Base-by-base conservation (phyloP, 1,140 invertebrate genomes). In the Drosophila sp. region DNA sequence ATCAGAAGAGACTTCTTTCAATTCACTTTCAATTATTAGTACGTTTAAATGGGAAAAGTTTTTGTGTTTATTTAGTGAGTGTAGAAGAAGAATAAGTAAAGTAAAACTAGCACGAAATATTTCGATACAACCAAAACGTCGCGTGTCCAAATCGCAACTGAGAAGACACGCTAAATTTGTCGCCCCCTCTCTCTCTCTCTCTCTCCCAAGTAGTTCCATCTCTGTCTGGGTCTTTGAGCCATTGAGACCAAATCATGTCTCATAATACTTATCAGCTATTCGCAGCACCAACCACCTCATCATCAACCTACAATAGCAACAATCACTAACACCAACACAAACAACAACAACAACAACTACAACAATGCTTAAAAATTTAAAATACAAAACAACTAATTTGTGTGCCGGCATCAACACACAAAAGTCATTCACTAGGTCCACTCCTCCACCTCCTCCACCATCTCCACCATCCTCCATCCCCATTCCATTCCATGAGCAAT, bases 341-440 rank as follows among this genome's bases (percentile, higher is more conserved):
- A 38, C 61, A 60, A 47, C 55, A 66, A 71, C 66, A 67, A 71
- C 35, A 80, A 57, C 62, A 63, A 66, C 64, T 70, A 80, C 66
- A 62, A 80, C 55, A 70, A 71, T 50, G 54, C 47, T 66, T 69
- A 74, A 57, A 81, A 81, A 78, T 69, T 74, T 66, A 76, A 71
- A 66, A 61, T 77, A 77, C 74, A 77, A 77, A 77, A 77, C 67
- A 77, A 78, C 79, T 74, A 82, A 81, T 73, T 81, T 81, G 65
- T 66, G 58, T 56, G 79, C 79, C 71, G 72, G 38, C 63, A 40
- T 67, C 66, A 33, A 33, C 55, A 35, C 35, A 38, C 35, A 35
- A 54, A 58, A 58, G 56, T 58, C 56, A 58, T 58, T 58, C 56
- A 56, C 30, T 32, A 57, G 58, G 58, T 58, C 66, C 54, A 38